Base-by-base conservation (phyloP, 2,888 invertebrate genomes). In the Dolichomitus sp. region DNA sequence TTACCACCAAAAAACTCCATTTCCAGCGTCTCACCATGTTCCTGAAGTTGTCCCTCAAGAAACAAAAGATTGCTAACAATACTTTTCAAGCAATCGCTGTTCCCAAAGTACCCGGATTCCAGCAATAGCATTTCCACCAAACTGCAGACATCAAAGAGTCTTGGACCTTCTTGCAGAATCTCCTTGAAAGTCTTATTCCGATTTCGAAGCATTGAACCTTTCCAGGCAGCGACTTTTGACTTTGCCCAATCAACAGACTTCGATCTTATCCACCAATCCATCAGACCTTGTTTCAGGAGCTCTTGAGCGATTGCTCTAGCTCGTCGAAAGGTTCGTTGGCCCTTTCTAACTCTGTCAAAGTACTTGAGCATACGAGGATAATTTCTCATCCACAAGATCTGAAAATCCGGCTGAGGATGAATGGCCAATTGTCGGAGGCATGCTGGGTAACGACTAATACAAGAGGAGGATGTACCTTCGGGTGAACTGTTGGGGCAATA, bases 381-480 rank as follows among this genome's bases (percentile, higher is more conserved):
- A 54, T 54, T 50, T 52, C 57, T 57, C 12, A 83, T 54, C 68
- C 82, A 76, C 27, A 66, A 65, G 12, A 83, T 59, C 68, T 80
- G 72, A 17, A 74, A 77, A 42, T 75, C 48, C 37, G 30, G 17
- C 27, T 72, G 23, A n/a, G 75, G 68, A 61, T 74, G 48, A 17
- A 83, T 72, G 33, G 78, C 65, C n/a, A 85, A 69, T 63, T 75
- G 72, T 54, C 69, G 40, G n/a, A 83, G 50, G 42, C 84, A 81
- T 12, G 68, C 42, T 57, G 82, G 69, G 40, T 75, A 65, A 65
- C 63, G 63, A 57, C n/a, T 14, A 9, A 33, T 33, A 33, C 17
- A 33, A 11, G 69, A 17, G 14, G 19, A 65, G 14, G 30, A 65
- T 70, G 27, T 52, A 23, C 54, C 57, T 7, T 14, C 66, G 9